These are phyloP conservation scores for Diaprepes abbreviatus DNA, from an alignment of 2,888 invertebrate genomes.

Conservation along the genomic window DNA sequence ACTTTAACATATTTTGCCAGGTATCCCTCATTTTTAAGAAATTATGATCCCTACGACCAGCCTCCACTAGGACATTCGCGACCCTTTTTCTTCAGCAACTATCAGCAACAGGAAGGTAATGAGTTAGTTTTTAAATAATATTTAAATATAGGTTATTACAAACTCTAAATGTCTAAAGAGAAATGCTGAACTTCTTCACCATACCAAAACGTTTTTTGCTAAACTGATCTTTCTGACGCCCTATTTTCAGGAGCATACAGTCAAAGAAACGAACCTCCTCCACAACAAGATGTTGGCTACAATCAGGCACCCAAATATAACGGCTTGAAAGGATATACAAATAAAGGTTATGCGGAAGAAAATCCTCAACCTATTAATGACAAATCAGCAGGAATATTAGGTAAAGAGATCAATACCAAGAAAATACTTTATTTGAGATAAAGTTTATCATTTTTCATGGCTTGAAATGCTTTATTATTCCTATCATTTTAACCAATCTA, in stretches of 20 bases:
- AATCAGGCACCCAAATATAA: conserved; percentile 63
- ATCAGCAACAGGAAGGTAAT: conserved; percentile 69
- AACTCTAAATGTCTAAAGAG: too few relatives aligned
- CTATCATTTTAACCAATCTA: too few relatives aligned
- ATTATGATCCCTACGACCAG: conserved; percentile 32
- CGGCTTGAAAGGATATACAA: conserved; percentile 57
- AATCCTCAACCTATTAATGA: conserved; percentile 22
- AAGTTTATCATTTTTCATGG: too few relatives aligned
- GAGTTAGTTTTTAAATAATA: neutral
- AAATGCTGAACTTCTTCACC: too few relatives aligned
- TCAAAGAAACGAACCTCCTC: conserved; percentile 69
- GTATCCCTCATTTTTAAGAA: conserved; percentile 38
- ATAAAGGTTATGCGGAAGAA: conserved; percentile 18
- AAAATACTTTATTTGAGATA: too few relatives aligned
- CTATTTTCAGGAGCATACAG: conserved; percentile 70
- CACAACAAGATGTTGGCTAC: conserved; percentile 60
- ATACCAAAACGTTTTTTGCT: too few relatives aligned
- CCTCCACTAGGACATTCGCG: conserved; percentile 71
- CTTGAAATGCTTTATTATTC: too few relatives aligned
- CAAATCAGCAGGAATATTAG: conserved; percentile 28
- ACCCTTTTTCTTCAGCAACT: conserved; percentile 69
- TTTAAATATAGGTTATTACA: too few relatives aligned
- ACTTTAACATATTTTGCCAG: conserved; percentile 20
- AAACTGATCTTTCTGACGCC: neutral
- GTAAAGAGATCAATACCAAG: too few relatives aligned